Conservation (phyloP, 2,888 invertebrate species). For the Rhagium mordax region DNA sequence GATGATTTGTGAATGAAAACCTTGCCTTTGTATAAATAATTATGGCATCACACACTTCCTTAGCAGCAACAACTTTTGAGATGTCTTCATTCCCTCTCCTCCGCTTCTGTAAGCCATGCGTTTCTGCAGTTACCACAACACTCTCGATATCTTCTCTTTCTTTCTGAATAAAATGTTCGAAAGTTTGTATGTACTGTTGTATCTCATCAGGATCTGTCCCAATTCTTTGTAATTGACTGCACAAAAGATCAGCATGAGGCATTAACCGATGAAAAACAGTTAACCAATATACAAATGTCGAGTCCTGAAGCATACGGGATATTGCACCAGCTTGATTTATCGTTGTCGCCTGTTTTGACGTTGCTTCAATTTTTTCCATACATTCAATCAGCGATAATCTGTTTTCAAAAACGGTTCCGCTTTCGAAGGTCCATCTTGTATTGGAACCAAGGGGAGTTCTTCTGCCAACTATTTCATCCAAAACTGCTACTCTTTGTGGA, state of each 20-base stretch:
- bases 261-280: slow-evolving; percentile 11
- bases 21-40: slow-evolving; percentile 15
- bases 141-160: slow-evolving; percentile 34
- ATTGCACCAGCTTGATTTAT: slow-evolving; percentile 1
- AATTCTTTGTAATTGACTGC: slow-evolving; percentile 36
- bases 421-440: too few relatives aligned
- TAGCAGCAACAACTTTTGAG: slow-evolving; percentile 9
- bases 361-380: slow-evolving; percentile 6
- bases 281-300: slow-evolving; percentile 8
- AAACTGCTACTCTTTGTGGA: too few relatives aligned
- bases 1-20: slow-evolving; percentile 22
- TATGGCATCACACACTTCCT: slow-evolving; percentile 18
- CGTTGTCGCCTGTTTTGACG: neutral
- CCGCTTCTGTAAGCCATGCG: too few relatives aligned
- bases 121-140: too few relatives aligned
- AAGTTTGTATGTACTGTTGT: too few relatives aligned
- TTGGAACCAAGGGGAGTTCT: too few relatives aligned
- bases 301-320: slow-evolving; percentile 1
- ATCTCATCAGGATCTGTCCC: slow-evolving; percentile 31
- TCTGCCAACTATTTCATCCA: too few relatives aligned
- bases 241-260: slow-evolving; percentile 24
- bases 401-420: too few relatives aligned
- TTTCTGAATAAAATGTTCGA: slow-evolving; percentile 35
- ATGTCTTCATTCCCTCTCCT: slow-evolving; percentile 9
- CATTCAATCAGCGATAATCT: slow-evolving; percentile 12